A percentile compares a stretch with the other conserved stretches of the same genome.
phyloP scores from a whole-genome alignment of 2,113 vertebrate species.

The Podiceps cristatus region DNA sequence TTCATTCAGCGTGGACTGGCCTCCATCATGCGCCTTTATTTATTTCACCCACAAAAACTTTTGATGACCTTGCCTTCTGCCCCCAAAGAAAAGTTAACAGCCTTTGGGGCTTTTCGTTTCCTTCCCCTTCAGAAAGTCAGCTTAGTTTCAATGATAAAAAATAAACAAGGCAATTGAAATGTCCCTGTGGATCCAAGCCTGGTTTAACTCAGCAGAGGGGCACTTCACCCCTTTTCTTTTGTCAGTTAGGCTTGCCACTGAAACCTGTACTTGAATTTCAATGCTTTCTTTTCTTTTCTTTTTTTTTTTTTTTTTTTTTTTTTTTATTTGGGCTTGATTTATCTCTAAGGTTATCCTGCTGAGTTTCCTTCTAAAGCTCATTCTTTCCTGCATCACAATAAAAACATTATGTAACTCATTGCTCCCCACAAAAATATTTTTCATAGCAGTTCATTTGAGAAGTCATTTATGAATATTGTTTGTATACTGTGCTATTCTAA shows the following conservation, averaged over 20 bases:
- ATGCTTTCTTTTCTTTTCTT: background rate
- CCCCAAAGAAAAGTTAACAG: background rate
- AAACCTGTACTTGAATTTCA: conserved; percentile 33
- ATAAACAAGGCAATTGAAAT: conserved; percentile 16
- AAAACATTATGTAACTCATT: background rate
- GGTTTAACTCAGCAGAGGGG: background rate
- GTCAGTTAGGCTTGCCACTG: background rate
- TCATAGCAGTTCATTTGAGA: background rate
- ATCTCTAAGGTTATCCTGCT: background rate
- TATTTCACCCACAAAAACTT: background rate
- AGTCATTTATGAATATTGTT: background rate
- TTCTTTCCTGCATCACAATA: background rate
- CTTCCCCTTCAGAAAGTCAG: background rate
- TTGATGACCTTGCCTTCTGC: background rate
- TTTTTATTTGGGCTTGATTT: background rate
- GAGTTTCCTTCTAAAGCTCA: background rate
- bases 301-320: too few relatives aligned
- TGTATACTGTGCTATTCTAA: background rate
- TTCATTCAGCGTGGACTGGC: background rate
- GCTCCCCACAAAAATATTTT: background rate
- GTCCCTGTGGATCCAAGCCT: background rate
- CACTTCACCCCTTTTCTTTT: background rate
- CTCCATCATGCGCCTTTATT: background rate
- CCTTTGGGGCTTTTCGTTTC: background rate
- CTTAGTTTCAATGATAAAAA: conserved; percentile 29